A percentile compares a stretch with the other conserved stretches of the same genome.
phyloP scores from a whole-genome alignment of 2,888 invertebrate species.

The Branchellion lobata region DNA sequence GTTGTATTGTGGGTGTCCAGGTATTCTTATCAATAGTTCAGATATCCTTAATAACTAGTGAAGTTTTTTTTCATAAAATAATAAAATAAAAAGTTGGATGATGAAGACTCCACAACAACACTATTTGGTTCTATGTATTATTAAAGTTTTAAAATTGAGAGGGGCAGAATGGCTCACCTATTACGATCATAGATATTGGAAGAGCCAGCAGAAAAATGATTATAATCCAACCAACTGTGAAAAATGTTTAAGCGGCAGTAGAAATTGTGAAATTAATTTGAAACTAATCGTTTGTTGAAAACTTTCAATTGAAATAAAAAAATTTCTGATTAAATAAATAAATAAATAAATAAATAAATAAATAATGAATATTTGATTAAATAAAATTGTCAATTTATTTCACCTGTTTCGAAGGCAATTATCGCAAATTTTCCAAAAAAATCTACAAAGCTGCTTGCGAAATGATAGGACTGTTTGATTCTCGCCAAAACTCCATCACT shows the following conservation, averaged over 20 bases:
- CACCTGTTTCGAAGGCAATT: conserved; percentile 68
- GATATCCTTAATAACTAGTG: too few species aligned
- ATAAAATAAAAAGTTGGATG: conserved; percentile 32
- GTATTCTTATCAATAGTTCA: too few species aligned
- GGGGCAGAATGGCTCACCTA: conserved; percentile 67
- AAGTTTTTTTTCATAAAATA: background rate
- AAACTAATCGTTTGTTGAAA: too few species aligned
- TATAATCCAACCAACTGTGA: conserved; percentile 71
- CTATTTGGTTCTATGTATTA: too few species aligned
- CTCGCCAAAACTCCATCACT: conserved; percentile 11
- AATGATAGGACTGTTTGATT: conserved; percentile 29
- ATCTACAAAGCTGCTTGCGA: conserved; percentile 57
- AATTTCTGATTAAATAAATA: too few species aligned
- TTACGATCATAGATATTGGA: conserved; percentile 72
- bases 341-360: too few species aligned
- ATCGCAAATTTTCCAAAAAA: conserved; percentile 69
- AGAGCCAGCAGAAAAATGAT: conserved; percentile 69
- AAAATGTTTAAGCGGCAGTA: conserved; percentile 35
- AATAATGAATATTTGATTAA: too few species aligned
- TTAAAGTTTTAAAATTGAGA: background rate
- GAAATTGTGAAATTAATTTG: background rate
- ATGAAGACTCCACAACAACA: too few species aligned
- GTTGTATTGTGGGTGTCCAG: too few species aligned
- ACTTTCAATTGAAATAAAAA: too few species aligned
- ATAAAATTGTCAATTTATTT: conserved; percentile 56